phyloP scores from a whole-genome alignment of 1,140 invertebrate species.

The Batillaria attramentaria region DNA sequence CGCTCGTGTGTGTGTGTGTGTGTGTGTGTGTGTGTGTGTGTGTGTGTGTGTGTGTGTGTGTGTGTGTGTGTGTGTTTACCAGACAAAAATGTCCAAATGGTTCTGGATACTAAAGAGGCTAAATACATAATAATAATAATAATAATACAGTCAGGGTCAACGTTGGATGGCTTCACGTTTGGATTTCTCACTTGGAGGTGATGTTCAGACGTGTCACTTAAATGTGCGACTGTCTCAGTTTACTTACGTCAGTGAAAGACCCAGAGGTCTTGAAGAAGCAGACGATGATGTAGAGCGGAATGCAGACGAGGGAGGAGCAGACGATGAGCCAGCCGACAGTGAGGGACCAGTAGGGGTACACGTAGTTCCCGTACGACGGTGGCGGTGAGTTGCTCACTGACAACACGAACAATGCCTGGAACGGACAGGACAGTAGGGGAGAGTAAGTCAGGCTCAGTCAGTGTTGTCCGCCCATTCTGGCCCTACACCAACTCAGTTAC shows the following conservation, averaged over 20 bases:
- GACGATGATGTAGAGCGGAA: slow-evolving; percentile 77
- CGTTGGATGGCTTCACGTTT: not conserved
- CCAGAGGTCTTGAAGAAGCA: slow-evolving; percentile 70
- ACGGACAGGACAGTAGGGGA: not conserved
- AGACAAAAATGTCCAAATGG: not conserved
- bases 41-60: too few species aligned
- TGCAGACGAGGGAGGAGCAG: slow-evolving; percentile 75
- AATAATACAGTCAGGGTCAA: not conserved
- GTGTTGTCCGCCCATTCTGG: not conserved
- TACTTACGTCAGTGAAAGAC: slow-evolving; percentile 54
- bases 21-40: too few species aligned
- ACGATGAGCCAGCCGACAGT: slow-evolving; percentile 78
- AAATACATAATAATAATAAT: not conserved
- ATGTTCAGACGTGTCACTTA: not conserved
- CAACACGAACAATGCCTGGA: slow-evolving; percentile 58
- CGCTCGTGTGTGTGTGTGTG: too few species aligned
- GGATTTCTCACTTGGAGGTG: not conserved
- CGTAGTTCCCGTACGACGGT: slow-evolving; percentile 65
- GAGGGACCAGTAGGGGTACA: slow-evolving; percentile 78
- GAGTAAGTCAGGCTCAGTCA: not conserved
- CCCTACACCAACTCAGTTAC: too few species aligned
- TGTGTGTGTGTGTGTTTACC: not conserved
- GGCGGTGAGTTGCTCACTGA: slow-evolving; percentile 45
- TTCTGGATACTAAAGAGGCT: not conserved
- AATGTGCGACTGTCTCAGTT: not conserved